Base-by-base conservation (phyloP, 2,113 vertebrate genomes). In the Mystacornis crossleyi region DNA sequence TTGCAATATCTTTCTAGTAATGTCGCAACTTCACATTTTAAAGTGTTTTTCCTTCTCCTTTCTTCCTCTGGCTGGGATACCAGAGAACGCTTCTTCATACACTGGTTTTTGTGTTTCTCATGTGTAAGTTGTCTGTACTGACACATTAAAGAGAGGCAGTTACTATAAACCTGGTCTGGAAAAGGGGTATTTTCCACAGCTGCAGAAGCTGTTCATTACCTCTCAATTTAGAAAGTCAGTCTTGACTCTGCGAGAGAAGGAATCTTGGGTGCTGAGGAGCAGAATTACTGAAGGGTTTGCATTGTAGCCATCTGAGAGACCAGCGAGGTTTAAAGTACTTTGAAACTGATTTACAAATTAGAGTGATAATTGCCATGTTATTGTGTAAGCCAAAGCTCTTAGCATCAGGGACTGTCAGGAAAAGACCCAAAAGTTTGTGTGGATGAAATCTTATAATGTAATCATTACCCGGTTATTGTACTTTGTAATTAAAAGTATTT, bases 401-500 rank as follows among this genome's bases (percentile, higher is more conserved):
- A 55, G 48, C 31, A 25, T 48, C 33, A 29, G 33, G 67, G 65
- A 82, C 82, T 71, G 50, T 57, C 45, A 86, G 58, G 43, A 90
- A 86, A 82, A 89, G 57, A 36, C 26, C 12, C 51, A 51, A 36
- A 62, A 55, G 36, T 71, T 90, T 70, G 43, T 80, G 64, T 83
- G 58, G 47, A 66, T 0, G 0, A 48, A 71, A 5, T 64, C 23
- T 72, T 77, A 28, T 4, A 61, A 11, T 60, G 43, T 67, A 38
- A 69, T 65, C 1, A 2, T 67, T 50, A 51, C 14, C 42, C 8
- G 34, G 34, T 40, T 53, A 20, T 28, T 82, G 34, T 82, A 58
- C 43, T 88, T 88, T 12, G 24, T 72, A 92, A 65, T 69, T 88
- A 72, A 34, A 90, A n/a, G 6, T 79, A 18, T 72, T 72, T 36